Conservation (phyloP, 2,888 invertebrate species). For the Pollenia griseotomentosa region DNA sequence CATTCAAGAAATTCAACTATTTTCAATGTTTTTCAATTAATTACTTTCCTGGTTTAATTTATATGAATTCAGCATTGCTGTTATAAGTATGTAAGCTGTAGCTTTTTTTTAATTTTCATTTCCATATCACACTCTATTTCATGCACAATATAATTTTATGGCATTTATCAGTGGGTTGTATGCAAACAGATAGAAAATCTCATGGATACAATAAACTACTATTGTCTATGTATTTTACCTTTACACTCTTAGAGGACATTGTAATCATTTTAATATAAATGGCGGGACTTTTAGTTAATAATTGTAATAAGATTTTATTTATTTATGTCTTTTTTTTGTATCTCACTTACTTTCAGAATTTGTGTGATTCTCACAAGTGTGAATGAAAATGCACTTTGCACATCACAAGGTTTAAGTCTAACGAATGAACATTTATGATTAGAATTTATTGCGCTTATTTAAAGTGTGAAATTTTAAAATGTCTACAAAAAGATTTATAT, state of each 20-base stretch:
- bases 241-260: conserved; percentile 62
- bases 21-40: conserved; percentile 17
- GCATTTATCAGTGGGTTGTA: conserved; percentile 6
- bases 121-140: neutral
- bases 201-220: neutral
- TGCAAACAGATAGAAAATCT: conserved; percentile 7
- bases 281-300: conserved; percentile 67
- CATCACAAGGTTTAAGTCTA: conserved; percentile 70
- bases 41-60: conserved; percentile 24
- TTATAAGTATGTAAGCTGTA: conserved; percentile 9
- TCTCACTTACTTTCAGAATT: neutral
- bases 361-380: conserved; percentile 51
- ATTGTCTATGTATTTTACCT: conserved; percentile 45
- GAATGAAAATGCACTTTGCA: conserved; percentile 72
- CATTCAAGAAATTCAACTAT: neutral
- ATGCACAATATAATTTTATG: conserved; percentile 7
- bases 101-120: conserved; percentile 2
- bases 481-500: conserved; percentile 65
- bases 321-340: conserved; percentile 25
- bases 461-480: conserved; percentile 70
- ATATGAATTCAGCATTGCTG: conserved; percentile 49
- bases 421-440: conserved; percentile 65
- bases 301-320: conserved; percentile 63
- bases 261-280: conserved; percentile 40
- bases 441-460: conserved; percentile 73